Evolutionary conservation across 2,797 vertebrate genomes (phyloP).

Genomic region (Acanthurus leucopareius): DNA sequence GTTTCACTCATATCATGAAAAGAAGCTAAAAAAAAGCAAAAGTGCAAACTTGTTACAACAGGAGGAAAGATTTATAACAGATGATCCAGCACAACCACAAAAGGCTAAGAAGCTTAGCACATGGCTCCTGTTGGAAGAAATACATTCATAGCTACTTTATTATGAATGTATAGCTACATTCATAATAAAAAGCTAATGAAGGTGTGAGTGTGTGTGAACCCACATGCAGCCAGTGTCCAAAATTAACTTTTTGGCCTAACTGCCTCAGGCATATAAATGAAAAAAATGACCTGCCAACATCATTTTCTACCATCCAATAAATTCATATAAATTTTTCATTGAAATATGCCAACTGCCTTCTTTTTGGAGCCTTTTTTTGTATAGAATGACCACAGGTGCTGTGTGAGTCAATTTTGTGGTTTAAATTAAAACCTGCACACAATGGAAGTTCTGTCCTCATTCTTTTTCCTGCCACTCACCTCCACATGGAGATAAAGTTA

Average conservation of each 20-base stretch:
- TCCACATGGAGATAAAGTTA: background rate
- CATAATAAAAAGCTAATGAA: background rate
- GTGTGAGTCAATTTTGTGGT: slow-evolving; percentile 9
- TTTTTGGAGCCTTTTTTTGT: background rate
- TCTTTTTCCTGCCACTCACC: background rate
- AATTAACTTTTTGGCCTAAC: slow-evolving; percentile 8
- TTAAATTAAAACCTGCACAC: background rate
- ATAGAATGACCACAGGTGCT: background rate
- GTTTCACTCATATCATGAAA: slow-evolving; percentile 1
- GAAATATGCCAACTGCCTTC: background rate
- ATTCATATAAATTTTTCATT: slow-evolving; percentile 23
- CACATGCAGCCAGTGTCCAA: slow-evolving; percentile 16
- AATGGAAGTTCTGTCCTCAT: background rate
- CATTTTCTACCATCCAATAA: slow-evolving; percentile 21
- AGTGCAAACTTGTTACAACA: slow-evolving; percentile 2
- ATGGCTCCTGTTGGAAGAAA: slow-evolving; percentile 20
- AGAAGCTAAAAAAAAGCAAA: background rate
- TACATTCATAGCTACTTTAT: slow-evolving; percentile 1
- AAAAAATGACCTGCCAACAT: slow-evolving; percentile 13
- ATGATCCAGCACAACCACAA: background rate
- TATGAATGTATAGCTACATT: too few species aligned
- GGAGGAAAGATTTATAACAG: slow-evolving; percentile 23
- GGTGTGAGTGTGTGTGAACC: background rate
- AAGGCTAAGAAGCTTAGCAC: slow-evolving; percentile 11
- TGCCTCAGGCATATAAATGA: slow-evolving; percentile 9